A percentile compares a stretch with the other conserved stretches of the same genome.
Evolutionary conservation across 53 echinoderm and acorn worm genomes (phyloP).

Genomic region (Holothuria leucospilota): DNA sequence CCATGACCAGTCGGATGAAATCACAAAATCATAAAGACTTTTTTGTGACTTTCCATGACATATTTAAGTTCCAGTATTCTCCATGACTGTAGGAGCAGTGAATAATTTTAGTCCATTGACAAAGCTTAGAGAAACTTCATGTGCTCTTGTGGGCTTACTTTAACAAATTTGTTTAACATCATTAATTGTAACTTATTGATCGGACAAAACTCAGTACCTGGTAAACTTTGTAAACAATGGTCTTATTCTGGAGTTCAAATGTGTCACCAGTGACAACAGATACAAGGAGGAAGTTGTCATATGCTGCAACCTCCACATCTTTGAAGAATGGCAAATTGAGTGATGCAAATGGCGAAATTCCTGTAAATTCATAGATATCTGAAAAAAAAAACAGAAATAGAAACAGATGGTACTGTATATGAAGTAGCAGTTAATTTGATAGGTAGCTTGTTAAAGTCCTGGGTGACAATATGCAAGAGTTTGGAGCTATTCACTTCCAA

Average conservation of each 20-base stretch:
- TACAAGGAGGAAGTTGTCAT: constrained; percentile 55
- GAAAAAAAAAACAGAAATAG: not conserved
- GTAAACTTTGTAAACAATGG: constrained; percentile 32
- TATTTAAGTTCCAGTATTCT: no score
- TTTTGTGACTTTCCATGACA: no score
- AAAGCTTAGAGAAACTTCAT: no score
- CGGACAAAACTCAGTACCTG: not conserved
- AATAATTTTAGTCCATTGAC: no score
- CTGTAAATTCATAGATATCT: constrained; percentile 65
- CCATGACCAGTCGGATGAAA: no score
- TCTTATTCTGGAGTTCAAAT: constrained; percentile 24
- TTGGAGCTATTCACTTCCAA: no score
- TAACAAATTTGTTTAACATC: not conserved
- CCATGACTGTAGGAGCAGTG: no score
- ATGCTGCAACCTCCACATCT: constrained; percentile 58
- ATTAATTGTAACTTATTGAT: not conserved
- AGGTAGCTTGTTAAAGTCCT: no score
- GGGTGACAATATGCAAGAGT: no score
- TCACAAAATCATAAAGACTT: no score
- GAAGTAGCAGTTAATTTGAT: not conserved
- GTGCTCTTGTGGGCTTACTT: no score
- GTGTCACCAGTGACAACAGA: constrained; percentile 43
- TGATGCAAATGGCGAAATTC: constrained; percentile 23
- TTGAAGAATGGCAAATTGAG: constrained; percentile 54
- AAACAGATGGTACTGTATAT: not conserved